phyloP scores from a whole-genome alignment of 2,797 vertebrate species.

The Pachyuromys duprasi region DNA sequence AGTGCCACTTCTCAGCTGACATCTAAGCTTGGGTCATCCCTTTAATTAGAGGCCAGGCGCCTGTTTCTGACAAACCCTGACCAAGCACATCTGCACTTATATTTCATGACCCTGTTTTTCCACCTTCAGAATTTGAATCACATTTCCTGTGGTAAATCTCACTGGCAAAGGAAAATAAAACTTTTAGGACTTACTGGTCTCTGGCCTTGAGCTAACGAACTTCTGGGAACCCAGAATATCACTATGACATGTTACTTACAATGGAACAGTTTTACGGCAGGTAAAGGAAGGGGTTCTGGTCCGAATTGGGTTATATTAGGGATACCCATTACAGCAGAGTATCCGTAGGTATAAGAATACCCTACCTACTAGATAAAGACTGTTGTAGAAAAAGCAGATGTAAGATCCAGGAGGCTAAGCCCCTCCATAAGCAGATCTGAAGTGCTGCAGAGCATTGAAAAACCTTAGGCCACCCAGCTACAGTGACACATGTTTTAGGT shows the following conservation, averaged over 20 bases:
- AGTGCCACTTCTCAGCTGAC: not conserved
- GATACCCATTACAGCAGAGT: conserved; percentile 17
- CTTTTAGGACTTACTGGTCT: conserved; percentile 17
- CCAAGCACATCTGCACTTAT: not conserved
- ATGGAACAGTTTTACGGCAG: not conserved
- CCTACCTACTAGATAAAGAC: not conserved
- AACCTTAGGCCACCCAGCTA: not conserved
- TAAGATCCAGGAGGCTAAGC: conserved; percentile 25
- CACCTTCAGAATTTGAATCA: not conserved
- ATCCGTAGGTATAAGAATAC: not conserved
- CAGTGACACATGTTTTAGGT: not conserved
- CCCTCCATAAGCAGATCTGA: not conserved
- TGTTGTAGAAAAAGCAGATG: conserved; percentile 33
- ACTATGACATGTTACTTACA: conserved; percentile 25
- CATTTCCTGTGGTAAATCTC: conserved; percentile 9
- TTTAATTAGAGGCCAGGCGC: not conserved
- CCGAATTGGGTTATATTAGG: not conserved
- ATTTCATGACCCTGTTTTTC: not conserved
- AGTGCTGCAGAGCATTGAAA: conserved; percentile 33
- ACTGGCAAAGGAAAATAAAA: conserved; percentile 24
- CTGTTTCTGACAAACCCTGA: not conserved
- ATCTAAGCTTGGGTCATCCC: not conserved
- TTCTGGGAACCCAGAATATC: conserved; percentile 4
- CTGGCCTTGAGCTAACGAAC: not conserved
- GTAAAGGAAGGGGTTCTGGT: conserved; percentile 10